Conservation (phyloP, 2,888 invertebrate species). For the Metallyticus violacea region DNA sequence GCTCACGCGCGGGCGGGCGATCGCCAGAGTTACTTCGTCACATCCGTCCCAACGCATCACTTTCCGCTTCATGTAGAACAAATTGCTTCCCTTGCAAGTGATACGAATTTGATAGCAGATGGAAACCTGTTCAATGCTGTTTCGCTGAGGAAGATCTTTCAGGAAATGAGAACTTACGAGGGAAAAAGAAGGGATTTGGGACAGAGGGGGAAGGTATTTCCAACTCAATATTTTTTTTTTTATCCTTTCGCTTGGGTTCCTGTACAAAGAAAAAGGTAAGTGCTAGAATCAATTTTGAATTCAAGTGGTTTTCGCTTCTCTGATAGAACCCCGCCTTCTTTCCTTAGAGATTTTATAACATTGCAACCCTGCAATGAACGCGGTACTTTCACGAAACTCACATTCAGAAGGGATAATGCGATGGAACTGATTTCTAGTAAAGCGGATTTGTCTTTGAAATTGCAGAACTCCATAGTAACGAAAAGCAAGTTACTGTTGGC, state of each 20-base stretch:
- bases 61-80: constrained; percentile 8
- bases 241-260: background rate
- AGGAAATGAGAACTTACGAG: background rate
- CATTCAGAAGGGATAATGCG: no score
- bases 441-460: no score
- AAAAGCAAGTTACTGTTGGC: no score
- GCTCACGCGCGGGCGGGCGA: background rate
- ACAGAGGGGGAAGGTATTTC: background rate
- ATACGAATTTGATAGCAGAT: constrained; percentile 1
- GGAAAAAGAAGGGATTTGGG: background rate
- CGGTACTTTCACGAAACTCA: background rate
- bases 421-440: no score
- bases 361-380: background rate
- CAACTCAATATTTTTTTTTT: background rate
- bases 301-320: background rate
- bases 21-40: constrained; percentile 1
- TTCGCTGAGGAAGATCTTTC: background rate
- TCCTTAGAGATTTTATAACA: background rate
- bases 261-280: background rate
- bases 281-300: background rate
- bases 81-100: constrained; percentile 11
- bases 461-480: no score
- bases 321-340: background rate
- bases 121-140: background rate
- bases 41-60: constrained; percentile 14